Evolutionary conservation across 2,113 vertebrate species (phyloP), one percentile per base, ranked within the genome.

Genomic region (Phyllopteryx taeniolatus): DNA sequence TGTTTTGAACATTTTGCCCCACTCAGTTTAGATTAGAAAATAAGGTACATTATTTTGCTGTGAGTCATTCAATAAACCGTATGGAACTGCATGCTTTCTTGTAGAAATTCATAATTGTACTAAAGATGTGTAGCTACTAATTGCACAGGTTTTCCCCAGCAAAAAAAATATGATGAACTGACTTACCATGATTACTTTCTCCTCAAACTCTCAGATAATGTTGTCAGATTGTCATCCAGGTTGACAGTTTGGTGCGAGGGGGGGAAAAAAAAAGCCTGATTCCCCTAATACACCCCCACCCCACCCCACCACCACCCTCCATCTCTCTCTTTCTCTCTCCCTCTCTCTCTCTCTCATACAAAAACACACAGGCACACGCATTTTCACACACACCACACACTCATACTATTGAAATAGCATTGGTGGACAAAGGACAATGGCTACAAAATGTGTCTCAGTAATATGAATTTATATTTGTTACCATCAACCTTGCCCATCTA

Each of bases 171-270:
- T 33, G 56, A 27, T 44, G 46, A 54, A n/a, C 11, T 10, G 22
- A 83, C 89, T 91, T 71, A 91, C 90, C 84, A 86, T 89, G 79
- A 75, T 68, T 79, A 49, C 12, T 77, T 54, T 27, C 56, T 73
- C 67, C 75, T 35, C 49, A 67, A 17, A 56, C 44, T 62, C 68
- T 76, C 51, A 33, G 68, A 62, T 20, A 64, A 27, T 44, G 59
- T 53, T 57, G 70, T 67, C 68, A 72, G 73, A 72, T 42, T 63
- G 67, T 81, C 78, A 70, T 79, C 69, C 49, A 43, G 67, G 33
- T 35, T 78, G 47, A 69, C 35, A 65, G 63, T 78, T 22, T 78
- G 81, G 22, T 72, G 67, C 83, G 79, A 86, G 51, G 77, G 57
- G 57, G 14, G 22, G 22, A 12, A 4, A 56, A 22, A 56, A 57